Evolutionary conservation across 2,113 vertebrate genomes (phyloP).

Genomic region (Phaethornis superciliosus): DNA sequence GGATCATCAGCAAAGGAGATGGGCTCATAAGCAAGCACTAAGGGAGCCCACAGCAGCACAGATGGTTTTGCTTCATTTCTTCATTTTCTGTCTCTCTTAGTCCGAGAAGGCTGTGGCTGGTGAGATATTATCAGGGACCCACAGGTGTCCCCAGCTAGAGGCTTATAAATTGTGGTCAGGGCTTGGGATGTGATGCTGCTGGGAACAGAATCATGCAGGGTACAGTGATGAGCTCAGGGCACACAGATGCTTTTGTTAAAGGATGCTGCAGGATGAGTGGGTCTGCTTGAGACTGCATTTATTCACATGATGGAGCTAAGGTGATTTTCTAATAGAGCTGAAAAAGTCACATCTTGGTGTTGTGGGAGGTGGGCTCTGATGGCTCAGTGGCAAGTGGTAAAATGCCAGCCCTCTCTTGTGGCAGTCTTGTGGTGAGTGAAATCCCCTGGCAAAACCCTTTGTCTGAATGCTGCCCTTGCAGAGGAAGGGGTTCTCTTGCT

Average conservation of each 20-base stretch:
- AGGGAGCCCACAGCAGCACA: background rate
- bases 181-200: background rate
- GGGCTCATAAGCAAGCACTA: background rate
- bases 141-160: rapidly evolving
- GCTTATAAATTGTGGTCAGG: background rate
- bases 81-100: background rate
- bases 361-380: background rate
- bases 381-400: background rate
- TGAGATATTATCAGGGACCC: rapidly evolving
- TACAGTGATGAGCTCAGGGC: background rate
- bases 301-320: background rate
- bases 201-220: rapidly evolving
- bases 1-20: background rate
- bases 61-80: background rate
- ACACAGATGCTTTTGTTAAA: background rate
- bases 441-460: background rate
- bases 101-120: background rate
- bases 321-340: background rate
- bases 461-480: background rate
- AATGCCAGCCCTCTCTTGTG: background rate
- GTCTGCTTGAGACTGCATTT: background rate
- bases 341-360: background rate
- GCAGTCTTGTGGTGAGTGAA: background rate
- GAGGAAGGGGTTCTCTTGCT: background rate
- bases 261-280: background rate